phyloP scores from a whole-genome alignment of 2,888 invertebrate species.

The Nebria brevicollis region DNA sequence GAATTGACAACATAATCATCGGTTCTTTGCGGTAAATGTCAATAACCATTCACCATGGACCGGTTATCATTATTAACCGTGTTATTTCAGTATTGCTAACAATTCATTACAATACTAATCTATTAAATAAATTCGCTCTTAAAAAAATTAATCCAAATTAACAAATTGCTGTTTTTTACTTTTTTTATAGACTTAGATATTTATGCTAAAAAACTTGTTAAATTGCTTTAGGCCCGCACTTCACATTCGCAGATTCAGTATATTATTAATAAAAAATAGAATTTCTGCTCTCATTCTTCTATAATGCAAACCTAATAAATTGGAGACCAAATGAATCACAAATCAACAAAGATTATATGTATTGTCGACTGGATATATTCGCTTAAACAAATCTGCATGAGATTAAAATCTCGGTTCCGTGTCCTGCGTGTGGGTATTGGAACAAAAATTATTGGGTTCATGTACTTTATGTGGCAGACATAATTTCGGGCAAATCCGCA shows the following conservation, averaged over 20 bases:
- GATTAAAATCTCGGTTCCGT: background rate
- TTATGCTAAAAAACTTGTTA: too few relatives aligned
- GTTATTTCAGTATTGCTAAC: background rate
- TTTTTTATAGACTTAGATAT: too few relatives aligned
- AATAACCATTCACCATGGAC: background rate
- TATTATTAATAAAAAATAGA: background rate
- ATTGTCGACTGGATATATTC: background rate
- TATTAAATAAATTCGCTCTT: too few relatives aligned
- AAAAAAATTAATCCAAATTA: too few relatives aligned
- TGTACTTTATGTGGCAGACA: background rate
- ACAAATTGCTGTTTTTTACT: too few relatives aligned
- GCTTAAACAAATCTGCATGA: slow-evolving; percentile 1
- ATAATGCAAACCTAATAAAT: background rate
- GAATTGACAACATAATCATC: background rate
- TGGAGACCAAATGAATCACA: background rate
- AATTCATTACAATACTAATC: background rate
- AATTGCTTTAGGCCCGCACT: too few relatives aligned
- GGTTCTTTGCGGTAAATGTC: background rate
- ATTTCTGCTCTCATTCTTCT: background rate
- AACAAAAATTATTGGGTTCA: background rate
- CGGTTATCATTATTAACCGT: background rate
- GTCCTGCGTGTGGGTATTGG: background rate
- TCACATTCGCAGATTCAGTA: background rate
- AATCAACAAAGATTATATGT: background rate
- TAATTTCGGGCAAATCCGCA: background rate